Conservation (phyloP, 2,113 vertebrate species). For the Apaloderma vittatum region DNA sequence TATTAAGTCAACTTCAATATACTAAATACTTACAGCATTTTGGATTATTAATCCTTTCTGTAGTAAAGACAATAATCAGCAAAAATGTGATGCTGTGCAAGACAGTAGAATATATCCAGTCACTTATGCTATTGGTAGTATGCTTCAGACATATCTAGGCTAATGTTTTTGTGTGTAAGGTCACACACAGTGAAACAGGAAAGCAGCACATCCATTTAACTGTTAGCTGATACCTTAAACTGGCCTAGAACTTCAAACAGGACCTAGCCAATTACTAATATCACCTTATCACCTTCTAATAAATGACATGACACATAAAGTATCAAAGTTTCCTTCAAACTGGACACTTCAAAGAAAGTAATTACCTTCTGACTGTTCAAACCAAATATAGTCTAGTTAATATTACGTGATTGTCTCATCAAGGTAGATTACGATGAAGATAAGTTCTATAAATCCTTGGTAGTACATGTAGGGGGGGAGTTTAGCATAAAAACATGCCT, state of each 20-base stretch:
- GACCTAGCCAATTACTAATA: neutral
- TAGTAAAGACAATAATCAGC: neutral
- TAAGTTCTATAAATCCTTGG: neutral
- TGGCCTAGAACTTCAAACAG: neutral
- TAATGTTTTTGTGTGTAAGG: neutral
- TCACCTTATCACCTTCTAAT: neutral
- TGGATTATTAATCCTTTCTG: neutral
- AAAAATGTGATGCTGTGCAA: neutral
- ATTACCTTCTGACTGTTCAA: neutral
- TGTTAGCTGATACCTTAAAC: neutral
- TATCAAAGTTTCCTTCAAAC: neutral
- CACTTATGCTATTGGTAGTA: neutral
- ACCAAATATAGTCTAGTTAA: neutral
- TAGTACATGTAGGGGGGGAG: neutral
- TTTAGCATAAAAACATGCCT: neutral
- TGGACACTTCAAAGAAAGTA: constrained; percentile 1
- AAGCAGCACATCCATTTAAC: neutral
- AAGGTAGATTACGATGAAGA: neutral
- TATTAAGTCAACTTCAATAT: neutral
- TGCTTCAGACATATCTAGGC: neutral
- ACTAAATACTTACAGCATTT: neutral
- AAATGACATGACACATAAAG: neutral
- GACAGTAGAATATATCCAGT: neutral
- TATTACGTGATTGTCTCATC: neutral
- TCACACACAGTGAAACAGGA: neutral